Percentiles rank a stretch among this genome's conserved stretches.
These are phyloP conservation scores for Acrocephalus arundinaceus DNA, from an alignment of 2,113 vertebrate species.

Conservation along the genomic window DNA sequence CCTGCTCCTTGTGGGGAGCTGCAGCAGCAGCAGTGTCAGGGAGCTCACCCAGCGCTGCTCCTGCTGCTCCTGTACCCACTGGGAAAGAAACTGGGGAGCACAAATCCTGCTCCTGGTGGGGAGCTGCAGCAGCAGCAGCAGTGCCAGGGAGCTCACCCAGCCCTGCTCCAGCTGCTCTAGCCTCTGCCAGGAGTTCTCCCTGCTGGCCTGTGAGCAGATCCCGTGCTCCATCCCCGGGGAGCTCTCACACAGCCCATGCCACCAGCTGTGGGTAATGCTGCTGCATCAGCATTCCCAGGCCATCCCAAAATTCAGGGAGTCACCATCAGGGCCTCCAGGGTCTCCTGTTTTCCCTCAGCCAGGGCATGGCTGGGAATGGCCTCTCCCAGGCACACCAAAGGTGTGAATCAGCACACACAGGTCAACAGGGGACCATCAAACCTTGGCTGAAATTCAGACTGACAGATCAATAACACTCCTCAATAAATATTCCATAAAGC, in stretches of 20 bases:
- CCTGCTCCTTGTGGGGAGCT: too few species aligned
- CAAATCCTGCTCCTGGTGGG: too few species aligned
- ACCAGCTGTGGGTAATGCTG: neutral
- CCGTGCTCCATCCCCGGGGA: accelerated
- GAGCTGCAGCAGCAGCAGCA: too few species aligned
- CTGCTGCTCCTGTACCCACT: too few species aligned
- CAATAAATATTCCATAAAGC: neutral
- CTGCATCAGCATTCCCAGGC: neutral
- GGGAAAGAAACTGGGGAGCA: too few species aligned
- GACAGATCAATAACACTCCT: neutral
- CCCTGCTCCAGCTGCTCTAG: too few species aligned
- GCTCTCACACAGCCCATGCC: accelerated
- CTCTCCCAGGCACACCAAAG: neutral
- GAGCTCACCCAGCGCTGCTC: too few species aligned
- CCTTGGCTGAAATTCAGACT: too few species aligned
- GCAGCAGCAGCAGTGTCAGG: too few species aligned
- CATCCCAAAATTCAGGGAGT: neutral
- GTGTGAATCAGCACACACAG: neutral
- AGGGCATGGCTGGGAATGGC: too few species aligned
- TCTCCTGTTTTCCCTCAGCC: neutral
- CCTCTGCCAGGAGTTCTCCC: neutral
- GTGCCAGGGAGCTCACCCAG: too few species aligned
- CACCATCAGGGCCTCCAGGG: accelerated
- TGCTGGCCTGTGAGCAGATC: accelerated
- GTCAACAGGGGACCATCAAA: too few species aligned